These are phyloP conservation scores for Chionodraco myersi DNA, from an alignment of 2,113 vertebrate genomes.

Conservation along the genomic window DNA sequence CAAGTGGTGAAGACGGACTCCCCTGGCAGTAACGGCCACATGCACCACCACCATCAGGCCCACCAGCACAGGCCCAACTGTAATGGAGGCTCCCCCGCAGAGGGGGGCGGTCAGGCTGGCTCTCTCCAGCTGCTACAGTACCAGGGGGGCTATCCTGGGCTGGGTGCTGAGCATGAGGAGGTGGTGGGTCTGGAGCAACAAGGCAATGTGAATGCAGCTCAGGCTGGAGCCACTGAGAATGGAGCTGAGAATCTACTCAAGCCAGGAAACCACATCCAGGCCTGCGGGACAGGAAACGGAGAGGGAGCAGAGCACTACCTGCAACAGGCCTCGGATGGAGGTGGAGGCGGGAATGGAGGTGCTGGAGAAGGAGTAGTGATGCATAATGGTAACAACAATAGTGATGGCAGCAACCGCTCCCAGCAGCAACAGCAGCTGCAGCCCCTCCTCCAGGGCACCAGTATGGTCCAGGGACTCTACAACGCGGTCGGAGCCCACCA, in stretches of 20 bases:
- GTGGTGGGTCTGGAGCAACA: conserved; percentile 82
- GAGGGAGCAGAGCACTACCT: conserved; percentile 93
- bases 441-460: conserved; percentile 90
- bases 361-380: conserved; percentile 67
- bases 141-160: conserved; percentile 91
- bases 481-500: conserved; percentile 88
- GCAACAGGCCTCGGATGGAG: conserved; percentile 81
- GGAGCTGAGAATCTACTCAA: conserved; percentile 91
- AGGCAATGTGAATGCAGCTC: conserved; percentile 74
- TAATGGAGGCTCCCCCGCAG: conserved; percentile 88
- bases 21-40: conserved; percentile 82
- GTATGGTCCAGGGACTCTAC: conserved; percentile 96
- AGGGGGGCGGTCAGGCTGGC: conserved; percentile 86
- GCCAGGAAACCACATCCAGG: conserved; percentile 90
- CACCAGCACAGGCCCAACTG: conserved; percentile 91
- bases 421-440: conserved; percentile 85
- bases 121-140: conserved; percentile 97
- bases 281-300: conserved; percentile 84
- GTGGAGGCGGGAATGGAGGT: conserved; percentile 55
- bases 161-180: conserved; percentile 87
- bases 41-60: conserved; percentile 82
- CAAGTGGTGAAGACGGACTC: conserved; percentile 93
- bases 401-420: conserved; percentile 70
- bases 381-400: conserved; percentile 86
- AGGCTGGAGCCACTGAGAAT: conserved; percentile 77